Evolutionary conservation across 2,888 invertebrate species (phyloP), one percentile per base, ranked within the genome.

Genomic region (Eustalomyia histrio): DNA sequence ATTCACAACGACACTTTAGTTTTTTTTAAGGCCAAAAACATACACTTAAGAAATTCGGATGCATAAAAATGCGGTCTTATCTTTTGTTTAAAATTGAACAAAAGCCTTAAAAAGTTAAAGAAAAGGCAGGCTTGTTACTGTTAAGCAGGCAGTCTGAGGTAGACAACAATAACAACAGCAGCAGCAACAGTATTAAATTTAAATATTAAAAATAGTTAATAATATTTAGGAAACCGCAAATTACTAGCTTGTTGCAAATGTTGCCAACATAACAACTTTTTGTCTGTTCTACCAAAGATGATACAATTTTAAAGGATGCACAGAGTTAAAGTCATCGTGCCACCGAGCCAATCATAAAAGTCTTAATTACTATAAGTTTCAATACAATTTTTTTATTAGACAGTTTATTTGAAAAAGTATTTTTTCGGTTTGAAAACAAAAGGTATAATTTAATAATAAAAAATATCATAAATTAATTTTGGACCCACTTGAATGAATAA

Each of bases 221-320:
- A 76, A 74, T 73, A 64, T 81, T 78, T 69, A 58, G 74, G 61
- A 75, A 82, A 83, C 83, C 83, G 80, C 82, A 80, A 79, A 76
- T 82, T 82, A 80, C 67, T 61, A 60, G 68, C 68, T 80, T 76
- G 80, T 78, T 79, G 73, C 73, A 63, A 82, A 79, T 74, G 73
- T 75, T 81, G 78, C 75, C 81, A 78, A 74, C 78, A 74, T 65
- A 17, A 73, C 58, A 75, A 63, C 52, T 71, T 67, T 64, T 69
- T 68, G n/a, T 47, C 29, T 29, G 9, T n/a, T n/a, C n/a, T n/a
- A n/a, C n/a, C n/a, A n/a, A n/a, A n/a, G n/a, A n/a, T n/a, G n/a
- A n/a, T n/a, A n/a, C n/a, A n/a, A n/a, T n/a, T n/a, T n/a, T n/a
- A n/a, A n/a, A n/a, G n/a, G n/a, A n/a, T n/a, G n/a, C n/a, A n/a